Evolutionary conservation across 2,113 vertebrate species (phyloP).

Genomic region (Solenodon paradoxus): DNA sequence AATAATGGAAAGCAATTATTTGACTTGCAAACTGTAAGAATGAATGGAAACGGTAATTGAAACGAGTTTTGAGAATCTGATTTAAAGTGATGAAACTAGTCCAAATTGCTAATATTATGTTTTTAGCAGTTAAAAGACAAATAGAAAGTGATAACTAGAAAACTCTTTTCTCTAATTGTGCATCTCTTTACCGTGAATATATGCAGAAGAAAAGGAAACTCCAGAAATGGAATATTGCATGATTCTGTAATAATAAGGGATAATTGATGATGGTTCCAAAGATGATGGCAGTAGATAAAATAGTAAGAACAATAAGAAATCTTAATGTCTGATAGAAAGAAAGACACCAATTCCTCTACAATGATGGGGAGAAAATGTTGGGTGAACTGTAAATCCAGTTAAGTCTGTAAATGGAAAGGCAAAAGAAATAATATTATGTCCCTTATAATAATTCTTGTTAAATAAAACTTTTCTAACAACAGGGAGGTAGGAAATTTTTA

Average conservation of each 20-base stretch:
- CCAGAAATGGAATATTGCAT: background rate
- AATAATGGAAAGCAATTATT: background rate
- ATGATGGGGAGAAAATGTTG: fast-evolving
- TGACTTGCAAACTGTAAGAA: background rate
- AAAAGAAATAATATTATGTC: background rate
- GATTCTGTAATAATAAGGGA: background rate
- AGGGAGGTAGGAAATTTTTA: background rate
- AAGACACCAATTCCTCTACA: background rate
- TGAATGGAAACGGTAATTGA: background rate
- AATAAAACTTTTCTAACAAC: background rate
- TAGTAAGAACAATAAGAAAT: background rate
- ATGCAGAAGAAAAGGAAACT: background rate
- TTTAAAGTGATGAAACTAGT: background rate
- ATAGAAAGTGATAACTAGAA: background rate
- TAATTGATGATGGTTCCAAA: background rate
- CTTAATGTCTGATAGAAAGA: background rate
- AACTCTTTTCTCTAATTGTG: background rate
- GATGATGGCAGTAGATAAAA: background rate
- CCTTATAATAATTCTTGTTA: background rate
- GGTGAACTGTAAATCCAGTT: background rate
- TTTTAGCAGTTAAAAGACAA: background rate
- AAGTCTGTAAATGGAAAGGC: background rate
- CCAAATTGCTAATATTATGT: background rate
- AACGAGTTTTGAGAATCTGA: background rate
- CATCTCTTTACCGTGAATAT: background rate